These are phyloP conservation scores for Pyrrhosoma nymphula DNA, from an alignment of 2,888 invertebrate genomes.

Conservation along the genomic window DNA sequence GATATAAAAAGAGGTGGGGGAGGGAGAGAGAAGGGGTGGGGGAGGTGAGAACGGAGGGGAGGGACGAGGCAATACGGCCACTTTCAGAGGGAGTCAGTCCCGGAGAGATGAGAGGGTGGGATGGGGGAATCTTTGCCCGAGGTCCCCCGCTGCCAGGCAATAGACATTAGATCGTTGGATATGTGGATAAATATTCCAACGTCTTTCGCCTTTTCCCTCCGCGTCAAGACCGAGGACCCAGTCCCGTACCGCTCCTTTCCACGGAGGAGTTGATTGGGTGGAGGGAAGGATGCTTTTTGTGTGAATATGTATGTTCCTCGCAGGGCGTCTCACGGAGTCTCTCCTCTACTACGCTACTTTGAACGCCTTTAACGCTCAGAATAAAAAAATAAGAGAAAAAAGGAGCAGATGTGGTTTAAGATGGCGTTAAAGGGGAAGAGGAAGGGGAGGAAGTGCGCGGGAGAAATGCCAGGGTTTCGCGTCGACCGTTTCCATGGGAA, in stretches of 20 bases:
- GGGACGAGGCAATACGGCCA: conserved; percentile 33
- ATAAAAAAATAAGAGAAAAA: background rate
- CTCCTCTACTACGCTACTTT: background rate
- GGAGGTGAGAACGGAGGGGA: background rate
- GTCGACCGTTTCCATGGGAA: background rate
- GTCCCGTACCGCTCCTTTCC: background rate
- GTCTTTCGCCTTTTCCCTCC: conserved; percentile 40
- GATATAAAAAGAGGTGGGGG: background rate
- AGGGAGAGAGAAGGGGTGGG: background rate
- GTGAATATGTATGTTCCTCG: conserved; percentile 48
- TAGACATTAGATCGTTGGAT: conserved; percentile 67
- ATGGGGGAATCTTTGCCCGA: conserved; percentile 15
- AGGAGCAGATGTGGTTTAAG: conserved; percentile 36
- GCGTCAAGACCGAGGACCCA: conserved; percentile 37
- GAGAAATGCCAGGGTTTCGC: background rate
- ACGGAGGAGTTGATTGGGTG: conserved; percentile 54
- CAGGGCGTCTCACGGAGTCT: conserved; percentile 14
- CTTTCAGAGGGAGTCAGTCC: background rate
- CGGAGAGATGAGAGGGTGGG: conserved; percentile 1
- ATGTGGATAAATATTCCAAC: conserved; percentile 58
- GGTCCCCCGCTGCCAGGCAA: conserved; percentile 60
- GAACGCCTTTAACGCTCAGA: background rate
- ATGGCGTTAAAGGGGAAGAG: background rate
- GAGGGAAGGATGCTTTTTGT: background rate
- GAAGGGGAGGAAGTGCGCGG: background rate